Evolutionary conservation across 2,888 invertebrate genomes (phyloP).

Genomic region (Pecten maximus): DNA sequence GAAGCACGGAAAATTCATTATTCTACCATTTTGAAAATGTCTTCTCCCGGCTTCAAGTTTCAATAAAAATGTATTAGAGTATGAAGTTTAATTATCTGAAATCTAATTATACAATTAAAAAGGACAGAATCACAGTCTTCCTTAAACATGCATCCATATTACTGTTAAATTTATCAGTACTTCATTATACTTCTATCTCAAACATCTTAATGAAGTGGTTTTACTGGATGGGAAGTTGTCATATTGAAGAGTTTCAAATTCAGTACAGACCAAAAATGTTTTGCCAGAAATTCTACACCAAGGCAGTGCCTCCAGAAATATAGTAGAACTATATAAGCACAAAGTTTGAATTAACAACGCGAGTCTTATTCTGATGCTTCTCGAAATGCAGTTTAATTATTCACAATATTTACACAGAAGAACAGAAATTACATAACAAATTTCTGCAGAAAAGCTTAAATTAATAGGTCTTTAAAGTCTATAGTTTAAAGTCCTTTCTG

Average conservation of each 20-base stretch:
- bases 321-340: too few species aligned
- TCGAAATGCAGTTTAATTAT: too few species aligned
- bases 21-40: neutral
- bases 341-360: too few species aligned
- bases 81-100: neutral
- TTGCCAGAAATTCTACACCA: too few species aligned
- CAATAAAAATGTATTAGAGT: neutral
- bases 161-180: neutral
- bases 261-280: neutral
- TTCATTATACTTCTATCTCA: neutral
- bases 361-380: too few species aligned
- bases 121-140: neutral
- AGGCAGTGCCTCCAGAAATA: too few species aligned
- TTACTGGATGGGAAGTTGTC: neutral
- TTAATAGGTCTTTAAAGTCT: too few species aligned
- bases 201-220: neutral
- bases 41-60: neutral
- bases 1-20: neutral
- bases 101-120: neutral
- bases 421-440: too few species aligned
- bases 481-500: too few species aligned
- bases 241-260: neutral
- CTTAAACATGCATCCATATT: neutral
- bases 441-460: too few species aligned
- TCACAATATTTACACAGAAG: too few species aligned